A percentile compares a stretch with the other conserved stretches of the same genome.
Evolutionary conservation across 2,113 vertebrate genomes (phyloP).

Genomic region (Siniperca chuatsi): DNA sequence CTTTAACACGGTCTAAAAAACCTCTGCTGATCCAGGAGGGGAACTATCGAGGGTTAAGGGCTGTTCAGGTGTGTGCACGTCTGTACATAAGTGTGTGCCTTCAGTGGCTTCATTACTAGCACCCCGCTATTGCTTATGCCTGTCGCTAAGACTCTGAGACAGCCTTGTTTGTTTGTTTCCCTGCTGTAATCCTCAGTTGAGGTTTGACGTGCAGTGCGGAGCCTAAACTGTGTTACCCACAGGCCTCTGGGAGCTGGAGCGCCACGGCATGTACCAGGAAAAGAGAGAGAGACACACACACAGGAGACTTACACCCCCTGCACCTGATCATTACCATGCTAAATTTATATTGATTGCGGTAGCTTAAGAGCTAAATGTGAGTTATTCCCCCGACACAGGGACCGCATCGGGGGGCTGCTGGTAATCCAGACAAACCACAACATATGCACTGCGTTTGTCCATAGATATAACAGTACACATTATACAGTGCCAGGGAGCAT

Average conservation of each 20-base stretch:
- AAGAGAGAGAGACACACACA: conserved; percentile 67
- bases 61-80: conserved; percentile 27
- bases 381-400: conserved; percentile 72
- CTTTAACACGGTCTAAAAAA: conserved; percentile 71
- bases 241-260: conserved; percentile 66
- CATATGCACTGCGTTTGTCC: conserved; percentile 61
- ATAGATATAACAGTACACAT: conserved; percentile 48
- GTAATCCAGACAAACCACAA: conserved; percentile 76
- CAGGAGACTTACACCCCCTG: conserved; percentile 70
- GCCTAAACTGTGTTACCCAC: conserved; percentile 58
- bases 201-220: conserved; percentile 53
- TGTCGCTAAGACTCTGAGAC: conserved; percentile 52
- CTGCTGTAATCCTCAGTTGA: conserved; percentile 66
- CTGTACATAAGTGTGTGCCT: conserved; percentile 15
- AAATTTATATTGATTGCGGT: conserved; percentile 86
- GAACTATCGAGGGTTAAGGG: conserved; percentile 15
- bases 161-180: conserved; percentile 68
- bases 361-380: conserved; percentile 83
- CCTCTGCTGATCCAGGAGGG: conserved; percentile 51
- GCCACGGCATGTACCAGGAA: conserved; percentile 20
- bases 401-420: conserved; percentile 50
- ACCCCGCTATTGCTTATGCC: conserved; percentile 17
- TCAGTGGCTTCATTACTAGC: conserved; percentile 58
- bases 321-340: conserved; percentile 84
- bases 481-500: conserved; percentile 29